Evolutionary conservation across 2,113 vertebrate genomes (phyloP), one percentile per base, ranked within the genome.

Genomic region (Notiomystis cincta): DNA sequence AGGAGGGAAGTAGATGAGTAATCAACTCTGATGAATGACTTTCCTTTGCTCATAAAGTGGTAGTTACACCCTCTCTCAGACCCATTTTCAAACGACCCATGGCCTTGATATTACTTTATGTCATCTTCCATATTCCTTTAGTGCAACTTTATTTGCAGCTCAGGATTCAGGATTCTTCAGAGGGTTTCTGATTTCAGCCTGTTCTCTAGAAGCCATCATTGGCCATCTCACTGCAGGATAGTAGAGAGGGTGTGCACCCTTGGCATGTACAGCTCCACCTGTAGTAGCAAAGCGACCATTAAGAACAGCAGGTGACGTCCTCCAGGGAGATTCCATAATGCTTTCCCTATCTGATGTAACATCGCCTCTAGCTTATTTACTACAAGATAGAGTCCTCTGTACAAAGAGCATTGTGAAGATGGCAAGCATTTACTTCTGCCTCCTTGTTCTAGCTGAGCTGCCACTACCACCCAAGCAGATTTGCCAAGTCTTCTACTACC

Each of bases 1-100:
- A 83, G 38, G 82, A 91, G 95, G 93, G 94, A 91, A 85, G 72
- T 42, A 66, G n/a, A 53, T 73, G 82, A 92, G 81, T 91, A 91
- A 91, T 58, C 16, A 25, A 3, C 50, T 56, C 72, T 87, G 79
- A 61, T 61, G 47, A 79, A 65, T 78, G 45, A 82, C 62, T 70
- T 94, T 93, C 71, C 83, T 66, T 96, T 93, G 51, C 48, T 92
- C 48, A 42, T 62, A 60, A 90, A 65, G 45, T 79, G 71, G 56
- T 95, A 75, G 94, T 85, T 89, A 82, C 50, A 88, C 60, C 38
- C 86, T 92, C 71, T 69, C 40, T 69, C 75, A 70, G 28, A 69
- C 54, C 76, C 65, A 65, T 89, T 95, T 95, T 87, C 70, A 60
- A 81, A 47, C 13, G 78, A 45, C 35, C 25, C 45, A 33, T 87